Evolutionary conservation across 2,888 invertebrate genomes (phyloP), one percentile per base, ranked within the genome.

Genomic region (Galerucella nymphaeae): DNA sequence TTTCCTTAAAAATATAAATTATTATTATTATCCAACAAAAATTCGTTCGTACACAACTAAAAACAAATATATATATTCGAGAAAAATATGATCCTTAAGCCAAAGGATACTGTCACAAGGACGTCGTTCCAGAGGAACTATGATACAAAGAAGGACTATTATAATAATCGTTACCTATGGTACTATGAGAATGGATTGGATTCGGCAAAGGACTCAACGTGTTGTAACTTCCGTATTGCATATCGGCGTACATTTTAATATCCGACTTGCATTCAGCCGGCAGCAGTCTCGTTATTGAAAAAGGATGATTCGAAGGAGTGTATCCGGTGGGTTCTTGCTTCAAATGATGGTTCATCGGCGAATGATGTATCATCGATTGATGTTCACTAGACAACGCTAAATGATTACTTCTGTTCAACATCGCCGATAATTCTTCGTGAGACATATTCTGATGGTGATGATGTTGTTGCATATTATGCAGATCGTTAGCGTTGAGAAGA

Each of bases 101-200:
- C 89, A 95, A 89, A 82, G 95, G 95, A 85, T 95, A 95, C 89
- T 95, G 95, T 95, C 95, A 95, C 95, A 95, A 95, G 87, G 94
- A 93, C 86, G 94, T 92, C 84, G 94, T 93, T 70, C 91, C 90
- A 76, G 91, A 87, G 74, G 92, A 88, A 76, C 88, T 85, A 85
- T 91, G 93, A 87, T 96, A 95, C 84, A 95, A 89, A 83, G 94
- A 90, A 81, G 94, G 93, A 89, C 94, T 94, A 88, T 95, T 95
- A 87, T 95, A 95, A 85, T 93, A 93, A 86, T 94, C 93, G 83
- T 91, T 90, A 77, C 92, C 91, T 84, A 90, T 79, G 18, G 86
- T 78, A 13, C 85, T 77, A 69, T 86, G 86, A 79, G 89, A 87
- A 80, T 91, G 91, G 81, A 89, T 87, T 79, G 90, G 87, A 78